Evolutionary conservation across 1,140 invertebrate genomes (phyloP).

Genomic region (Oscheius sp.): DNA sequence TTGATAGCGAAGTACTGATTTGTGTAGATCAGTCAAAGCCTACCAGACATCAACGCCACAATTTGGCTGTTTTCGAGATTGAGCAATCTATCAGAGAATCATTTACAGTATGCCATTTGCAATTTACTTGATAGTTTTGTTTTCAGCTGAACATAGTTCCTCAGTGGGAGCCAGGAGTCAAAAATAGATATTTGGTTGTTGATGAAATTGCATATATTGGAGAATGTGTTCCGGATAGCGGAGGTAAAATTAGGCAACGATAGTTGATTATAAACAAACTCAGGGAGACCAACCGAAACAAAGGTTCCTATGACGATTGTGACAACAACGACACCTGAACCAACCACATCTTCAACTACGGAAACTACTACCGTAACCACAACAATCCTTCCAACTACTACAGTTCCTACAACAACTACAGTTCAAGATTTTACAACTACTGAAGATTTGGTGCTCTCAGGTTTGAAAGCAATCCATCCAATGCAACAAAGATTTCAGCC

Average conservation of each 20-base stretch:
- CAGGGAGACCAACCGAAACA: background rate
- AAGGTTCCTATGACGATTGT: background rate
- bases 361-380: background rate
- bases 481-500: background rate
- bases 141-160: conserved; percentile 58
- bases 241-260: background rate
- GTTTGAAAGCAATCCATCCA: background rate
- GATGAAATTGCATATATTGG: conserved; percentile 61
- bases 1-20: conserved; percentile 18
- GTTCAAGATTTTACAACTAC: background rate
- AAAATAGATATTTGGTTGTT: conserved; percentile 51
- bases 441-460: background rate
- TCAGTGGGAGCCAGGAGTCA: conserved; percentile 44
- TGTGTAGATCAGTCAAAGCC: conserved; percentile 27
- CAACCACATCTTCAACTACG: conserved; percentile 24
- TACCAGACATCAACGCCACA: conserved; percentile 29
- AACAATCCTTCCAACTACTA: background rate
- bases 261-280: background rate
- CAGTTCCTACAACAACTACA: conserved; percentile 8
- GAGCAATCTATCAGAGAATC: conserved; percentile 45
- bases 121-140: background rate
- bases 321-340: background rate
- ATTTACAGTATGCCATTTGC: conserved; percentile 47
- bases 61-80: conserved; percentile 57
- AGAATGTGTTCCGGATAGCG: conserved; percentile 39